Evolutionary conservation across 92 coral and sea anemone species (phyloP), one percentile per base, ranked within the genome.

Genomic region (Anthopleura xanthogrammica): DNA sequence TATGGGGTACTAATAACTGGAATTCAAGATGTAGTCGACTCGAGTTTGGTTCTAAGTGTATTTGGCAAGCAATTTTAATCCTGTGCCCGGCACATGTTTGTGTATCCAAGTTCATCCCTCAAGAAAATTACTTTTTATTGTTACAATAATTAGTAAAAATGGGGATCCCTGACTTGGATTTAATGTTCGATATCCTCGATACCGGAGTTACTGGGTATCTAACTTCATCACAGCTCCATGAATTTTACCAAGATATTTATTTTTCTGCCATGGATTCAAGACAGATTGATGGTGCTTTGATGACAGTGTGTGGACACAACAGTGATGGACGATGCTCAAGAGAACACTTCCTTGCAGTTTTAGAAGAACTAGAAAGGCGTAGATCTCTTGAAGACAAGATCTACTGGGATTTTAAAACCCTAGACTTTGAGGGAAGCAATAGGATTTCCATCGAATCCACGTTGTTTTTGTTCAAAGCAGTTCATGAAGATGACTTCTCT

Each of bases 101-200:
- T 10, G 87, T 75, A 77, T 14, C 87, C 77, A 83, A 73, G 84
- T 19, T 13, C 41, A 73, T 19, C 77, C 50, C 50, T 46, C 50
- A 46, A 9, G 50, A 46, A 46, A 46, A 46, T 46, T 46, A 54
- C 17, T 11, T 54, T 11, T 54, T 54, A 11, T 54, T 54, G 16
- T 12, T 8, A 3, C 4, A 62, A 29, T 76, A 19, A n/a, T 42
- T 70, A 43, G 62, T 78, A 43, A 92, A 92, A 72, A 96, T 96
- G 99, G 99, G 99, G 17, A 92, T 96, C 80, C 95, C 93, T 11
- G 99, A 96, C 48, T 81, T 94, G 87, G 98, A 94, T 70, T 58
- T 94, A 62, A 94, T 96, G 98, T 96, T 96, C 70, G 99, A 96
- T 77, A 85, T 94, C 58, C 81, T 96, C 75, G 99, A 96, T 82